Percentiles rank a stretch among this genome's conserved stretches.
Conservation (phyloP, 2,113 vertebrate genomes). For the Thunnus maccoyii region DNA sequence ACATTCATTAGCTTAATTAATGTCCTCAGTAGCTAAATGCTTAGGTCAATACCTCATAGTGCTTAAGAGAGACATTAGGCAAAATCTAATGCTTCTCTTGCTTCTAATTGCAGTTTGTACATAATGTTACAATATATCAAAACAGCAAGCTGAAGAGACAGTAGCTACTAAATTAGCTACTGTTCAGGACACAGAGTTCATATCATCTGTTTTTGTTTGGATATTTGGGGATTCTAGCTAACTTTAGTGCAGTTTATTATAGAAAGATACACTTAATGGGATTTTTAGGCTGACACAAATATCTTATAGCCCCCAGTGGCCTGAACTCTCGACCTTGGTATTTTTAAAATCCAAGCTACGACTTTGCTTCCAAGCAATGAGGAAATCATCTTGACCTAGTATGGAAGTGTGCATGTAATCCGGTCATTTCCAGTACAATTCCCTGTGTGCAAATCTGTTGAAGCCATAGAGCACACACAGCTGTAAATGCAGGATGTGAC, state of each 20-base stretch:
- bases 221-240: neutral
- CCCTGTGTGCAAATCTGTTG: constrained; percentile 36
- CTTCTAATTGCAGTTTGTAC: neutral
- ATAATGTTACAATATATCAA: neutral
- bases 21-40: constrained; percentile 1
- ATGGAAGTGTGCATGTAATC: constrained; percentile 47
- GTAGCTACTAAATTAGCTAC: neutral
- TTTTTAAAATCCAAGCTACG: constrained; percentile 21
- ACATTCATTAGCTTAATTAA: neutral
- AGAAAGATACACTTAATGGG: constrained; percentile 18
- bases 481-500: constrained; percentile 59
- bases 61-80: neutral
- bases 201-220: constrained; percentile 14
- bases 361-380: constrained; percentile 8
- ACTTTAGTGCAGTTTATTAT: constrained; percentile 9
- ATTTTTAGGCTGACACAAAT: constrained; percentile 14
- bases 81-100: neutral
- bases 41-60: neutral
- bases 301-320: constrained; percentile 6
- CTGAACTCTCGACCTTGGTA: constrained; percentile 47
- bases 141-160: neutral
- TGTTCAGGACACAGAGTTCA: neutral
- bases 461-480: constrained; percentile 32
- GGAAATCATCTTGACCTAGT: constrained; percentile 43
- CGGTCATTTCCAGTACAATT: constrained; percentile 53